Conservation (phyloP, 1,140 invertebrate genomes). For the Zaprionus gabonicus region DNA sequence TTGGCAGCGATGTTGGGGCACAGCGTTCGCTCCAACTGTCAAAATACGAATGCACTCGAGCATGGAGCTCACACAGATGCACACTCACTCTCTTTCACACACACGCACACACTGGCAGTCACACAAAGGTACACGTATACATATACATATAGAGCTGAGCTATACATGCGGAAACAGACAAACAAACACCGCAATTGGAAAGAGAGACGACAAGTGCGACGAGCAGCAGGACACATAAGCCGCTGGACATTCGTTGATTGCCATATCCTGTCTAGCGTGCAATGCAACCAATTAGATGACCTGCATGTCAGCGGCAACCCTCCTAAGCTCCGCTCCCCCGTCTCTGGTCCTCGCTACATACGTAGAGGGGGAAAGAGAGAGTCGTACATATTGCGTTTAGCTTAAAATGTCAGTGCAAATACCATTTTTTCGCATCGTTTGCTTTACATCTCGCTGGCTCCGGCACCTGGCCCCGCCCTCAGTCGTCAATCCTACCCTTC, state of each 20-base stretch:
- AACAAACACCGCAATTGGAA: slow-evolving; percentile 64
- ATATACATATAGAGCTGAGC: background rate
- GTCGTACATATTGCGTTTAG: slow-evolving; percentile 48
- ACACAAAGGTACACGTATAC: background rate
- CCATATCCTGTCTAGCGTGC: slow-evolving; percentile 59
- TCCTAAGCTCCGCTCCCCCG: background rate
- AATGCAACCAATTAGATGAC: slow-evolving; percentile 76
- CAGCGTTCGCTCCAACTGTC: slow-evolving; percentile 40
- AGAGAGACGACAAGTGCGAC: slow-evolving; percentile 55
- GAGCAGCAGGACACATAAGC: slow-evolving; percentile 56
- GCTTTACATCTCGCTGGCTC: slow-evolving; percentile 45
- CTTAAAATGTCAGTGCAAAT: slow-evolving; percentile 69
- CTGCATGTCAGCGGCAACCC: slow-evolving; percentile 49
- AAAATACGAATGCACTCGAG: slow-evolving; percentile 57
- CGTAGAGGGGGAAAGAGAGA: background rate
- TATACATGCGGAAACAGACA: slow-evolving; percentile 27
- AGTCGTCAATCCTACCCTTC: background rate
- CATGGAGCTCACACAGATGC: slow-evolving; percentile 7
- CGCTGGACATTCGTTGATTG: slow-evolving; percentile 78
- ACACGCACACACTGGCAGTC: background rate
- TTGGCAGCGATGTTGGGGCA: background rate
- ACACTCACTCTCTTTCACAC: background rate
- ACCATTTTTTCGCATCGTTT: slow-evolving; percentile 59
- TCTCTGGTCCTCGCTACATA: background rate
- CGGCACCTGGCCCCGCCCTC: background rate